These are phyloP conservation scores for Zhuqinia jingwanae DNA, from an alignment of 2,888 invertebrate genomes.

Conservation along the genomic window DNA sequence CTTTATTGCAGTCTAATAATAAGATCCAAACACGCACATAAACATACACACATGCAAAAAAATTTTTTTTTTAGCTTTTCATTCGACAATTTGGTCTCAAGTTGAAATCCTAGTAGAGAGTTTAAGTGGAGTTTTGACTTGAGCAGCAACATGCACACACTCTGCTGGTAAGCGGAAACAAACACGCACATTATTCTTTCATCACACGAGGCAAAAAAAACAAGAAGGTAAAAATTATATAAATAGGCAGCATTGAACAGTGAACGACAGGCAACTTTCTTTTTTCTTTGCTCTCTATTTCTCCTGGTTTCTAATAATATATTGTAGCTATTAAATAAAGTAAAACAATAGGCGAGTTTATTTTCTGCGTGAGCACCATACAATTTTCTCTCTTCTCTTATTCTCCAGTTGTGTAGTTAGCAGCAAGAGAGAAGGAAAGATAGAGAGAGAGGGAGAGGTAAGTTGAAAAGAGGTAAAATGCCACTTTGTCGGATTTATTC, in stretches of 20 bases:
- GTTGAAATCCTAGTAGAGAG: background rate
- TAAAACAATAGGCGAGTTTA: conserved; percentile 23
- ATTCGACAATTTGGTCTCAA: background rate
- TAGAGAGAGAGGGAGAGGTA: too few relatives aligned
- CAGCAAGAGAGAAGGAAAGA: too few relatives aligned
- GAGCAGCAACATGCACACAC: background rate
- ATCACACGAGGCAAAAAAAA: background rate
- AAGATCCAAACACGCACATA: background rate
- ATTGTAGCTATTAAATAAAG: background rate
- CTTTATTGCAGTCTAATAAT: too few relatives aligned
- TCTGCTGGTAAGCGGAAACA: background rate
- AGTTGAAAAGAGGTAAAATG: conserved; percentile 27
- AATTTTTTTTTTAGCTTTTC: background rate
- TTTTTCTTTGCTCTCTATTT: background rate
- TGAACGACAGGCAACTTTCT: background rate
- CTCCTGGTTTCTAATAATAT: too few relatives aligned
- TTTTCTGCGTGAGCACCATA: background rate
- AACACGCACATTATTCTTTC: conserved; percentile 5
- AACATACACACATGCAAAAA: background rate
- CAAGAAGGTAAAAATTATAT: conserved; percentile 27
- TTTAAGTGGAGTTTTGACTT: background rate
- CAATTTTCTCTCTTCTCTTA: background rate
- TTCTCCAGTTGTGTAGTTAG: background rate
- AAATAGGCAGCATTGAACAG: background rate
- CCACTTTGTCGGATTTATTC: conserved; percentile 61